Evolutionary conservation across 1,140 invertebrate species (phyloP).

Genomic region (Drosophila varians): DNA sequence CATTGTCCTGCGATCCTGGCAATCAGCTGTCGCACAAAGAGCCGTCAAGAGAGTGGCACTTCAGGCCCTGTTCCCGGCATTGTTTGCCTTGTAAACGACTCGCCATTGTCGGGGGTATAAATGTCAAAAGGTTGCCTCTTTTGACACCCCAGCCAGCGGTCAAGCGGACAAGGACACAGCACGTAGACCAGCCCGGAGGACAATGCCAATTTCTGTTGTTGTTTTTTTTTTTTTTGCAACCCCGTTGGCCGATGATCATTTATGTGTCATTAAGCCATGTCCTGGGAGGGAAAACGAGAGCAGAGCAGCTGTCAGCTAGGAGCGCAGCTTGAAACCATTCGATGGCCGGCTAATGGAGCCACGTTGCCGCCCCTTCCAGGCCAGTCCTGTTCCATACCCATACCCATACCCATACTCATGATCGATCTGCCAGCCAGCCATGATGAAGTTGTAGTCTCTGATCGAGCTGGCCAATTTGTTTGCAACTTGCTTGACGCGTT

Average conservation of each 20-base stretch:
- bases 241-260: constrained; percentile 63
- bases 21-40: constrained; percentile 62
- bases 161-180: constrained; percentile 47
- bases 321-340: constrained; percentile 49
- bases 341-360: constrained; percentile 57
- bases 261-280: constrained; percentile 70
- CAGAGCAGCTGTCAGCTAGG: constrained; percentile 26
- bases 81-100: constrained; percentile 74
- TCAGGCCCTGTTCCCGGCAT: constrained; percentile 38
- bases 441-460: constrained; percentile 73
- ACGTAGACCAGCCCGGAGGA: constrained; percentile 9
- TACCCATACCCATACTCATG: not conserved
- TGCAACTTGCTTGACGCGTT: constrained; percentile 72
- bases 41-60: constrained; percentile 62
- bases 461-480: constrained; percentile 65
- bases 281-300: constrained; percentile 10
- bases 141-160: constrained; percentile 67
- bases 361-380: constrained; percentile 55
- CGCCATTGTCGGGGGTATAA: constrained; percentile 69
- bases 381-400: not conserved
- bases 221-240: constrained; percentile 13
- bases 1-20: constrained; percentile 7
- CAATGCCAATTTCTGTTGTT: constrained; percentile 32
- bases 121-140: constrained; percentile 73
- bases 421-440: constrained; percentile 33